phyloP scores from a whole-genome alignment of 2,888 invertebrate species.

The Heliconius ethilla region DNA sequence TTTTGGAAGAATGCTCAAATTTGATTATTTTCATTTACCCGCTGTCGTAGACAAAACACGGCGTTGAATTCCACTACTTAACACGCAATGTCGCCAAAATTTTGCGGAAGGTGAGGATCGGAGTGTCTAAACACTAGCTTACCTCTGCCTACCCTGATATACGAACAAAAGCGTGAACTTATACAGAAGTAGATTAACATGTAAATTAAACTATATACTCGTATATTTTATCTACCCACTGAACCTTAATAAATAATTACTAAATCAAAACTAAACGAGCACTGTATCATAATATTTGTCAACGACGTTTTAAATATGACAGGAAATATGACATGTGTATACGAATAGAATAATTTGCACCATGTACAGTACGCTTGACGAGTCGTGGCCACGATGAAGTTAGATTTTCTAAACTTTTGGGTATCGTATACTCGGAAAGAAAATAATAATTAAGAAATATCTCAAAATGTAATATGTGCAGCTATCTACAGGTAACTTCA shows the following conservation, averaged over 20 bases:
- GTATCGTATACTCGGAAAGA: not conserved
- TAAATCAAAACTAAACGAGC: slow-evolving; percentile 18
- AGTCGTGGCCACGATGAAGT: not conserved
- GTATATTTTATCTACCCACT: not conserved
- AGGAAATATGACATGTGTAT: slow-evolving; percentile 20
- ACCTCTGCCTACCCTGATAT: not conserved
- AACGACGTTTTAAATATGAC: slow-evolving; percentile 22
- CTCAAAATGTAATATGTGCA: not conserved
- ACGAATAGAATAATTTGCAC: slow-evolving; percentile 26
- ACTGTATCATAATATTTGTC: slow-evolving; percentile 16
- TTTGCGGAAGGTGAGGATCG: too few relatives aligned
- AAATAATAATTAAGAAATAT: not conserved
- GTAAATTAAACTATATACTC: not conserved
- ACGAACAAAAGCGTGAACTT: too few relatives aligned
- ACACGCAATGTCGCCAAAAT: too few relatives aligned
- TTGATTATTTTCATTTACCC: too few relatives aligned
- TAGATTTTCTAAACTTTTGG: not conserved
- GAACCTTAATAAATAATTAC: slow-evolving; percentile 4
- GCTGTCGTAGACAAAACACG: too few relatives aligned
- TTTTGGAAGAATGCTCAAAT: too few relatives aligned
- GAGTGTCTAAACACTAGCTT: too few relatives aligned
- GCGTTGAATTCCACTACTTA: too few relatives aligned
- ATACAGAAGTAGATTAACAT: too few relatives aligned
- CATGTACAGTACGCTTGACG: not conserved
- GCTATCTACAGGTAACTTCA: not conserved